Conservation (phyloP, 2,797 vertebrate genomes). For the Pipistrellus pygmaeus region DNA sequence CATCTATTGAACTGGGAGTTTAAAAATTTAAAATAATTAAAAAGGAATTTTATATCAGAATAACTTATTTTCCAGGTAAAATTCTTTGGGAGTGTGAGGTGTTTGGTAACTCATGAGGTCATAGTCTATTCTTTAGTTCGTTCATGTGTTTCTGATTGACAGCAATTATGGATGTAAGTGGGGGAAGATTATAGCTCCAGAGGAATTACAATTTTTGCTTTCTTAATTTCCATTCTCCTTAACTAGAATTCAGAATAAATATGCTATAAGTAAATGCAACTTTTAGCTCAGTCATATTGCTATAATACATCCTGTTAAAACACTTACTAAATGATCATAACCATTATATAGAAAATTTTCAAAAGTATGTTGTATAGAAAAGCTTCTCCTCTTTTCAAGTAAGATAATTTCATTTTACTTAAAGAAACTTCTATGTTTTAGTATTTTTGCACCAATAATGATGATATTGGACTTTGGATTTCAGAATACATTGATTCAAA, state of each 20-base stretch:
- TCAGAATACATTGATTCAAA: constrained; percentile 54
- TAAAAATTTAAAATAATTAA: background rate
- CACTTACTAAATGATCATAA: background rate
- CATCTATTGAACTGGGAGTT: background rate
- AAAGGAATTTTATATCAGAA: background rate
- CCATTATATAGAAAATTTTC: constrained; percentile 14
- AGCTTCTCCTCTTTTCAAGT: background rate
- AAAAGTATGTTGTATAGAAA: constrained; percentile 10
- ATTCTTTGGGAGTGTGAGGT: background rate
- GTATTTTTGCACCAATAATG: constrained; percentile 27
- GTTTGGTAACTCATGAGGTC: background rate
- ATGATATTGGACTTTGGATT: constrained; percentile 45
- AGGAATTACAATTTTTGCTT: background rate
- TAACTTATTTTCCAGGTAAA: constrained; percentile 31
- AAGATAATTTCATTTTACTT: background rate
- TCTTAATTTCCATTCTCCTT: constrained; percentile 38
- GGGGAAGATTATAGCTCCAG: background rate
- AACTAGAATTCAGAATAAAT: constrained; percentile 32
- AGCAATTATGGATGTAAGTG: background rate
- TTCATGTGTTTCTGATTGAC: background rate
- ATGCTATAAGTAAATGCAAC: background rate
- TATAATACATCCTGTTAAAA: constrained; percentile 36
- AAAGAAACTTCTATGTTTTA: background rate
- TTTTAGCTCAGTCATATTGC: constrained; percentile 21
- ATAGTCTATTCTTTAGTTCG: background rate